Conservation (phyloP, 1,140 invertebrate genomes). For the Drosophila ficusphila region DNA sequence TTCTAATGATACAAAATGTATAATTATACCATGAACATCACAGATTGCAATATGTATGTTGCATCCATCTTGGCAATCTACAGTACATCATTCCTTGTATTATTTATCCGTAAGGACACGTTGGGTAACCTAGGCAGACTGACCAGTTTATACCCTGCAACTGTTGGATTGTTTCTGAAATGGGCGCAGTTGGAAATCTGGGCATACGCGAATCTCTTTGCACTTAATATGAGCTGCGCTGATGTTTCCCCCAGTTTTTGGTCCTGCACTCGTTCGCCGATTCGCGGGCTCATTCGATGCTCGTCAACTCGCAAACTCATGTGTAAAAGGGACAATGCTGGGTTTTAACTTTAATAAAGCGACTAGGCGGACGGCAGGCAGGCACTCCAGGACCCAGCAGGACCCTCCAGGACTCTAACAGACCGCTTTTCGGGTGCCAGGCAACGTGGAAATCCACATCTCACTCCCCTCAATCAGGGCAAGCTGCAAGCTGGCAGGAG, state of each 20-base stretch:
- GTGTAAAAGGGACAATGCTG: constrained; percentile 74
- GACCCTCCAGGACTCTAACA: neutral
- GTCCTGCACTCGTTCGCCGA: constrained; percentile 33
- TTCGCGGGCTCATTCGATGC: constrained; percentile 29
- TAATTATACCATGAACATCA: no score
- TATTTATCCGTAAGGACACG: no score
- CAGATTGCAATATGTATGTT: no score
- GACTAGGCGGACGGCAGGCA: constrained; percentile 59
- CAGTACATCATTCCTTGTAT: no score
- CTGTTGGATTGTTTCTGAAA: constrained; percentile 18
- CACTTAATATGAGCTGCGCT: constrained; percentile 37
- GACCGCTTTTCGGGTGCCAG: constrained; percentile 19
- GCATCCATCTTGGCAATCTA: no score
- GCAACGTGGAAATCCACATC: constrained; percentile 45
- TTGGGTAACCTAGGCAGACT: neutral
- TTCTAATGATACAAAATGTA: no score
- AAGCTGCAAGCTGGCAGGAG: neutral
- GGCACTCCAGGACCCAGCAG: constrained; percentile 1
- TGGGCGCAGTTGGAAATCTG: constrained; percentile 27
- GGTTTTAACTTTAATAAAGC: constrained; percentile 81
- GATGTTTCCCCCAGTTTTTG: neutral
- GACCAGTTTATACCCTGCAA: neutral
- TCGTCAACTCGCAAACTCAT: constrained; percentile 68
- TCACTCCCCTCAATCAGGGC: constrained; percentile 2
- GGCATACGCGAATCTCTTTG: constrained; percentile 50